Evolutionary conservation across 2,888 invertebrate genomes (phyloP).

Genomic region (Epirrhoe tristata): DNA sequence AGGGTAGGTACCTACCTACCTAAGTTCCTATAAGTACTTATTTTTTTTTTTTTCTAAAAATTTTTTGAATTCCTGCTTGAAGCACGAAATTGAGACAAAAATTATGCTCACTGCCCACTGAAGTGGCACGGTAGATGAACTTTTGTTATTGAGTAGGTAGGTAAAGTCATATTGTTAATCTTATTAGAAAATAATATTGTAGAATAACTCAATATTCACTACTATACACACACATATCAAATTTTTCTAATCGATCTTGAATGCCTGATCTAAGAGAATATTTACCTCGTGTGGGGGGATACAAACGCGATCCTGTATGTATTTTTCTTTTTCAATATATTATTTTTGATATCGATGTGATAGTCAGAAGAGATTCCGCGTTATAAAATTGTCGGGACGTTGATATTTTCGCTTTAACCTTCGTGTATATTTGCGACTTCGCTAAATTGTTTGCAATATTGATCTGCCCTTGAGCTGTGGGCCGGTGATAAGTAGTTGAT

Average conservation of each 20-base stretch:
- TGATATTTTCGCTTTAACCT: conserved; percentile 47
- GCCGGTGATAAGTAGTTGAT: conserved; percentile 45
- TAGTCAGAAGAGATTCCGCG: conserved; percentile 32
- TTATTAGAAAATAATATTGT: too few species aligned
- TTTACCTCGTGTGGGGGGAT: too few species aligned
- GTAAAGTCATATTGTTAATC: too few species aligned
- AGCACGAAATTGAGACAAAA: not conserved
- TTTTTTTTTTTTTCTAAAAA: not conserved
- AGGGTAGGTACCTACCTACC: too few species aligned
- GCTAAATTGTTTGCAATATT: conserved; percentile 59
- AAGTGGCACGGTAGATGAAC: not conserved
- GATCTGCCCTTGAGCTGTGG: conserved; percentile 63
- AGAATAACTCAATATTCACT: too few species aligned
- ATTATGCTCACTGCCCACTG: not conserved
- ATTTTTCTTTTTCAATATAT: too few species aligned
- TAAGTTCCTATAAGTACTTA: too few species aligned
- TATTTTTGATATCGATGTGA: not conserved
- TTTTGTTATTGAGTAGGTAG: too few species aligned
- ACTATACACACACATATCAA: too few species aligned
- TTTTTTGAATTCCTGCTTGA: not conserved
- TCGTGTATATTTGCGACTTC: conserved; percentile 49
- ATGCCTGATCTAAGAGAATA: too few species aligned
- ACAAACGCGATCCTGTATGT: too few species aligned
- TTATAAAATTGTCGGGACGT: conserved; percentile 35
- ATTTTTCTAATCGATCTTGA: too few species aligned